A percentile compares a stretch with the other conserved stretches of the same genome.
These are phyloP conservation scores for Drosophila rhopaloa DNA, from an alignment of 1,140 invertebrate genomes.

Conservation along the genomic window DNA sequence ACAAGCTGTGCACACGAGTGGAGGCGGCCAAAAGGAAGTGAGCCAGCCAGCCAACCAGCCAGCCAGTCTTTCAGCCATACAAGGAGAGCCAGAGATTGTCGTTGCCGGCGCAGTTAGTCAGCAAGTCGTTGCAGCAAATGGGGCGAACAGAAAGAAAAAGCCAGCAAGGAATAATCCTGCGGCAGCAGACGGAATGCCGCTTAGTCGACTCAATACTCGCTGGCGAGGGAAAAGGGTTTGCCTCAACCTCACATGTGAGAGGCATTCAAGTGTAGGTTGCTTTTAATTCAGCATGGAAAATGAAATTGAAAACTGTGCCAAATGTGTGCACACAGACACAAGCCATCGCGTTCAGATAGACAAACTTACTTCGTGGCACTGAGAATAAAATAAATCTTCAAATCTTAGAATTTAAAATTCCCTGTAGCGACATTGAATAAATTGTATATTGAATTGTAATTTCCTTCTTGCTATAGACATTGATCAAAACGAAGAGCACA, in stretches of 20 bases:
- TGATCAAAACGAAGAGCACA: no score
- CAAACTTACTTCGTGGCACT: slow-evolving; percentile 10
- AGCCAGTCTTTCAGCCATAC: slow-evolving; percentile 4
- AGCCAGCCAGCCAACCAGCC: slow-evolving; percentile 44
- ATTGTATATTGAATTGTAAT: no score
- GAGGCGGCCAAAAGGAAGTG: slow-evolving; percentile 64
- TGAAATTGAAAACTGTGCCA: slow-evolving; percentile 78
- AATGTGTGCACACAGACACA: slow-evolving; percentile 48
- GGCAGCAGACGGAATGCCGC: slow-evolving; percentile 48
- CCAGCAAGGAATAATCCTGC: slow-evolving; percentile 37
- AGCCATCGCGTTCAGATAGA: slow-evolving; percentile 19
- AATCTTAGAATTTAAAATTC: not conserved
- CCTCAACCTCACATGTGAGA: slow-evolving; percentile 12
- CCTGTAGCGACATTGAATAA: no score
- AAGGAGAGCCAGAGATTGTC: slow-evolving; percentile 40
- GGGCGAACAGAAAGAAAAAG: slow-evolving; percentile 43
- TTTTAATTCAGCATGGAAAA: slow-evolving; percentile 69
- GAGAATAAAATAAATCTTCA: not conserved
- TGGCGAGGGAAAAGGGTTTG: slow-evolving; percentile 1
- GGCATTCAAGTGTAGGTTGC: slow-evolving; percentile 58
- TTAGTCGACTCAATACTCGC: slow-evolving; percentile 23
- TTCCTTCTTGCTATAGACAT: no score
- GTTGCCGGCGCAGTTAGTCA: slow-evolving; percentile 46
- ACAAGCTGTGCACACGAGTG: slow-evolving; percentile 75
- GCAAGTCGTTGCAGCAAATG: slow-evolving; percentile 59